Evolutionary conservation across 2,113 vertebrate species (phyloP).

Genomic region (Neogobius melanostomus): DNA sequence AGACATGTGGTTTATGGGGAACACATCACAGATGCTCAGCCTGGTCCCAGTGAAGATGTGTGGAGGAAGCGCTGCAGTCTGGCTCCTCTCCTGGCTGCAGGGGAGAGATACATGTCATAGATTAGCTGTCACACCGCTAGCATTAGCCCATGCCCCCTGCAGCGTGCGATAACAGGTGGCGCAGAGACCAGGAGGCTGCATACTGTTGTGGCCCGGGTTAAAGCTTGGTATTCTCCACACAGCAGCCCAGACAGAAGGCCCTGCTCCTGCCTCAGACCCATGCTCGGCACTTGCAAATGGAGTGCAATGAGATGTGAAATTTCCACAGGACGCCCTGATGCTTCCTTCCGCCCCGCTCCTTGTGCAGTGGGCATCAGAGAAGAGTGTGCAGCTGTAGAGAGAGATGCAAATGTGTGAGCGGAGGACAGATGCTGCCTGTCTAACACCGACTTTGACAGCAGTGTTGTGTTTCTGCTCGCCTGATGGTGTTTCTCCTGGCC

Average conservation of each 20-base stretch:
- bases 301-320: slow-evolving; percentile 79
- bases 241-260: slow-evolving; percentile 57
- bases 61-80: slow-evolving; percentile 51
- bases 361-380: slow-evolving; percentile 66
- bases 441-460: slow-evolving; percentile 41
- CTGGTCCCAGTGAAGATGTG: slow-evolving; percentile 31
- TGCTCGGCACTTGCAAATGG: slow-evolving; percentile 72
- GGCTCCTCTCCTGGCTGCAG: slow-evolving; percentile 41
- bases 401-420: slow-evolving; percentile 49
- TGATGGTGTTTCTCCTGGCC: slow-evolving; percentile 38
- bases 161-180: slow-evolving; percentile 65
- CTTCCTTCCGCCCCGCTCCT: slow-evolving; percentile 62
- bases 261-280: slow-evolving; percentile 63
- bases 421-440: slow-evolving; percentile 65
- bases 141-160: slow-evolving; percentile 58
- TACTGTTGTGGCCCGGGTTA: slow-evolving; percentile 45
- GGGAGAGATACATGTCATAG: slow-evolving; percentile 61
- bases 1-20: slow-evolving; percentile 40
- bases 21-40: slow-evolving; percentile 40
- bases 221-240: slow-evolving; percentile 60
- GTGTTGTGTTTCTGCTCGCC: slow-evolving; percentile 34
- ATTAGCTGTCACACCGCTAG: slow-evolving; percentile 63
- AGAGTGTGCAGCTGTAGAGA: slow-evolving; percentile 56
- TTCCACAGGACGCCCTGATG: slow-evolving; percentile 67
- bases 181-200: slow-evolving; percentile 28